Conservation (phyloP, 2,113 vertebrate genomes). For the Platycercus adscitus region DNA sequence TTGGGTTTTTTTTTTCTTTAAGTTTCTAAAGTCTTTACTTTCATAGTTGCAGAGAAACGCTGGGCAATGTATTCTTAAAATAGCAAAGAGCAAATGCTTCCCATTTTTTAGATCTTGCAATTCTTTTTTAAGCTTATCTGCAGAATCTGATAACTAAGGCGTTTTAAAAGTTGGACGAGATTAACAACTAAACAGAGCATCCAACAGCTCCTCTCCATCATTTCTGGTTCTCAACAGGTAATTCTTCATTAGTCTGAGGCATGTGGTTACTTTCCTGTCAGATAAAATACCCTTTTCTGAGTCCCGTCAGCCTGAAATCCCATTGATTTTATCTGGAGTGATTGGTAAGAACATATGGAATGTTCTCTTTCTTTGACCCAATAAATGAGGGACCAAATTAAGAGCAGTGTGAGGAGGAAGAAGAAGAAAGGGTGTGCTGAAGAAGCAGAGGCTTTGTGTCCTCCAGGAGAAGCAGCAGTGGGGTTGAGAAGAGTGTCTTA, state of each 20-base stretch:
- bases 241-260: constrained; percentile 27
- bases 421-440: background rate
- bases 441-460: background rate
- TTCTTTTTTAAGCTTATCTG: constrained; percentile 40
- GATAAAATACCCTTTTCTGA: constrained; percentile 16
- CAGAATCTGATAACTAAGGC: constrained; percentile 27
- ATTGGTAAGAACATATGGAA: background rate
- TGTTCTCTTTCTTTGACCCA: background rate
- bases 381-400: background rate
- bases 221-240: constrained; percentile 39
- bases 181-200: constrained; percentile 19
- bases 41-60: background rate
- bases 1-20: background rate
- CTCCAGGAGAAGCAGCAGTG: background rate
- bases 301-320: background rate
- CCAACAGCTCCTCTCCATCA: background rate
- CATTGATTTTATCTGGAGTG: constrained; percentile 8
- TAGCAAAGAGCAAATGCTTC: constrained; percentile 25
- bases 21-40: background rate
- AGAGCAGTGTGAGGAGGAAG: background rate
- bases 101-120: background rate
- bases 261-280: background rate
- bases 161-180: background rate
- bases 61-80: constrained; percentile 10
- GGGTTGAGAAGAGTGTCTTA: background rate